phyloP scores from a whole-genome alignment of 2,797 vertebrate genomes.

The Gymnothorax javanicus region DNA sequence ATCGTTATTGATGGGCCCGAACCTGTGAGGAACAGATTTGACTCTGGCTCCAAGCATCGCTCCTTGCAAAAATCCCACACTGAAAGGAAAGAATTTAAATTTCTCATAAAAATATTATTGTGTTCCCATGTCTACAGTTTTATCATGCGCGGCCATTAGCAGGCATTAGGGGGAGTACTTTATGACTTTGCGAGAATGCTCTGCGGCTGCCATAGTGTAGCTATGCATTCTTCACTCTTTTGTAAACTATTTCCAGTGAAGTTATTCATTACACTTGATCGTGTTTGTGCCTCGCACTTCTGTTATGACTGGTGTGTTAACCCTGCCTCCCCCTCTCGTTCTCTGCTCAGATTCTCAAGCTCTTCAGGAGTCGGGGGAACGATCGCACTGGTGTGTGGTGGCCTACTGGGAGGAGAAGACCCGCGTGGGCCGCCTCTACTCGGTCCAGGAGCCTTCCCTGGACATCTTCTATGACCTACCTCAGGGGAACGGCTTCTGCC shows the following conservation, averaged over 20 bases:
- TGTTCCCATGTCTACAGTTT: neutral
- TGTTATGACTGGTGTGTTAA: constrained; percentile 18
- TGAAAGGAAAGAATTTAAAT: neutral
- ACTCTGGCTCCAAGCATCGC: neutral
- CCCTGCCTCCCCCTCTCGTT: constrained; percentile 15
- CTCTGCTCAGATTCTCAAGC: constrained; percentile 83
- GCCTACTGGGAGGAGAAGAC: constrained; percentile 99
- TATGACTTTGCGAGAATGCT: neutral
- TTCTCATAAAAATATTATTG: neutral
- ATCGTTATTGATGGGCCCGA: neutral
- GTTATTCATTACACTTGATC: constrained; percentile 7
- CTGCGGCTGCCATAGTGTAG: neutral
- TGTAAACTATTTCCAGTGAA: neutral
- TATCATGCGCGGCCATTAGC: neutral
- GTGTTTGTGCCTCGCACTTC: neutral
- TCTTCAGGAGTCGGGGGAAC: constrained; percentile 89
- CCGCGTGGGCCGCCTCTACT: constrained; percentile 94
- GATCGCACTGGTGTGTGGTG: constrained; percentile 96
- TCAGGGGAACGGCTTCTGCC: constrained; percentile 99
- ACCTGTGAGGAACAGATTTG: neutral
- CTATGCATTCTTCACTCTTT: neutral
- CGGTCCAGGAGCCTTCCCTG: constrained; percentile 96
- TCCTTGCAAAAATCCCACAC: neutral
- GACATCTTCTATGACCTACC: constrained; percentile 99
- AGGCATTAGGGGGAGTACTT: neutral